These are phyloP conservation scores for Ctenicera cuprea DNA, from an alignment of 2,888 invertebrate genomes.

Conservation along the genomic window DNA sequence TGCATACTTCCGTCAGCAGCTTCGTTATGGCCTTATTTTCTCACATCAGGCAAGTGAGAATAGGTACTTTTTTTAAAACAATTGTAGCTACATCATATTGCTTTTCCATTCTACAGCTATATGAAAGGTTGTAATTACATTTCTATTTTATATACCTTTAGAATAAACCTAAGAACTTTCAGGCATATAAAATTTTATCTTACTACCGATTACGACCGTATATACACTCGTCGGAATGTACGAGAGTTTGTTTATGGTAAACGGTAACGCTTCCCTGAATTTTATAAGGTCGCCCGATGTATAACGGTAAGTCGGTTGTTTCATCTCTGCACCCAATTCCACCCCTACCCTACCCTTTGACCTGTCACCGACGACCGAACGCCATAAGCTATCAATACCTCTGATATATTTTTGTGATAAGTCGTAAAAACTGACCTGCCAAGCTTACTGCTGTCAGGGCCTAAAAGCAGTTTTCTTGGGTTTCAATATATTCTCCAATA, in stretches of 20 bases:
- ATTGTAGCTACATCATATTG: neutral
- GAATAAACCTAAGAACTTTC: neutral
- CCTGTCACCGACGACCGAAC: conserved; percentile 40
- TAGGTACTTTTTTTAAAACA: neutral
- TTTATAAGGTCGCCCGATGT: conserved; percentile 21
- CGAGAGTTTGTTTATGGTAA: conserved; percentile 24
- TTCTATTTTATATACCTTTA: neutral
- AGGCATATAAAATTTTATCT: neutral
- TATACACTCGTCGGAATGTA: neutral
- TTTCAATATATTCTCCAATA: conserved; percentile 42
- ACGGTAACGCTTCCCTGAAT: conserved; percentile 3
- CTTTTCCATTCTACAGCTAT: neutral
- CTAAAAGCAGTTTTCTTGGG: conserved; percentile 41
- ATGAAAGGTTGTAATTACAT: no score
- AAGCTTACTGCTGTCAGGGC: conserved; percentile 36
- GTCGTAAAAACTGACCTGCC: conserved; percentile 46
- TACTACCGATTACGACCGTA: neutral
- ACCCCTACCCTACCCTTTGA: conserved; percentile 33
- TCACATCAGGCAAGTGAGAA: neutral
- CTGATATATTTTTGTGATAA: conserved; percentile 46
- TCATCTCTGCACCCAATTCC: conserved; percentile 26
- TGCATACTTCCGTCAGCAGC: conserved; percentile 10
- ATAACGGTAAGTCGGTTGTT: conserved; percentile 28
- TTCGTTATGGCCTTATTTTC: conserved; percentile 5
- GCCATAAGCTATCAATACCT: conserved; percentile 43